phyloP scores from a whole-genome alignment of 2,113 vertebrate species.

The Bungarus multicinctus region DNA sequence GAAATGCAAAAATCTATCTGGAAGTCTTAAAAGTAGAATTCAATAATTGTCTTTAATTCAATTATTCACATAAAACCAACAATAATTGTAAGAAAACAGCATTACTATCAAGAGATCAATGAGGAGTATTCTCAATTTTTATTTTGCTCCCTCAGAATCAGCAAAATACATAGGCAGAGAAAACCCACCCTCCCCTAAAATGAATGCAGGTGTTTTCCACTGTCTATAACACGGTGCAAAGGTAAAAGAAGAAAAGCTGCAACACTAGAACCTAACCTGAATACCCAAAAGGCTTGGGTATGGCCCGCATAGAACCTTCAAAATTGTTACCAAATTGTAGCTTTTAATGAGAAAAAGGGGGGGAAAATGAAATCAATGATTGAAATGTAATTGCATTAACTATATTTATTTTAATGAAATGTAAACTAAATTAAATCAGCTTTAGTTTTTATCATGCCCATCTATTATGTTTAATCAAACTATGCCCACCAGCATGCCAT shows the following conservation, averaged over 20 bases:
- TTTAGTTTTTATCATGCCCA: neutral
- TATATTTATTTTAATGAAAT: neutral
- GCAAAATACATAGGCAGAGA: neutral
- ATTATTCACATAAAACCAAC: neutral
- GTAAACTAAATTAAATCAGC: neutral
- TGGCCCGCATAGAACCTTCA: neutral
- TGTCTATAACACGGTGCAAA: neutral
- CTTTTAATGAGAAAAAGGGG: neutral
- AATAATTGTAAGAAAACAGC: neutral
- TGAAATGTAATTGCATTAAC: neutral
- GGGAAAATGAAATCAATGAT: neutral
- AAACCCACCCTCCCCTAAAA: neutral
- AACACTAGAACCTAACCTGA: neutral
- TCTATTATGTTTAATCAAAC: neutral
- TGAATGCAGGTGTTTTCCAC: neutral
- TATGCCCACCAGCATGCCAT: neutral
- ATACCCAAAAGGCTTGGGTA: neutral
- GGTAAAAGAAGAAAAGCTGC: neutral
- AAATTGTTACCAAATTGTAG: neutral
- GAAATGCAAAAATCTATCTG: neutral
- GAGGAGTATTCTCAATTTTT: neutral
- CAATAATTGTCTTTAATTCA: neutral
- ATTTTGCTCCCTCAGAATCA: neutral
- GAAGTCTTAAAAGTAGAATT: neutral
- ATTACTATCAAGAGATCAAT: neutral